Conservation (phyloP, 2,113 vertebrate genomes). For the Protobothrops flavoviridis region DNA sequence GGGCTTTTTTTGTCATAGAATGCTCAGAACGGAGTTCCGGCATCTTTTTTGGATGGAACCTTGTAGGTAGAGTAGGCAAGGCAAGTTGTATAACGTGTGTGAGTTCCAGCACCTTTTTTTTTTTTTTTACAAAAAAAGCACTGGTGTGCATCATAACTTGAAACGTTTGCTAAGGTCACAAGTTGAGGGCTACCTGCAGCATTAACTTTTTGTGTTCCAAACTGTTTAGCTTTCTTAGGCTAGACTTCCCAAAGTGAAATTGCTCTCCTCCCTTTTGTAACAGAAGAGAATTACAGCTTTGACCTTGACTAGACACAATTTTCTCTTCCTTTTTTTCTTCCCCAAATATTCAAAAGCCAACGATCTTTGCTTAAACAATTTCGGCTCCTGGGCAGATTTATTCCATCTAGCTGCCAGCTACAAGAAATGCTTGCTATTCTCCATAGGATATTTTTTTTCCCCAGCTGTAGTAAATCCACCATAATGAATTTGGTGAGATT, state of each 20-base stretch:
- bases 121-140: too few relatives aligned
- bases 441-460: conserved; percentile 27
- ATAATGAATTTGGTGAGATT: conserved; percentile 40
- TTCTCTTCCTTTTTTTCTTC: conserved; percentile 55
- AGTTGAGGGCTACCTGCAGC: not conserved
- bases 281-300: conserved; percentile 42
- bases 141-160: not conserved
- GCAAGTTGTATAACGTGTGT: too few relatives aligned
- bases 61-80: too few relatives aligned
- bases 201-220: conserved; percentile 22
- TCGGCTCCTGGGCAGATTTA: conserved; percentile 57
- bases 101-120: too few relatives aligned
- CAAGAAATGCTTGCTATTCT: conserved; percentile 54
- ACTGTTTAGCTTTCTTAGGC: conserved; percentile 54
- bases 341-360: conserved; percentile 62
- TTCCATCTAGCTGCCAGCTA: conserved; percentile 42
- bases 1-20: too few relatives aligned
- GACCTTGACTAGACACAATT: conserved; percentile 68
- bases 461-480: conserved; percentile 49
- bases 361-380: conserved; percentile 66
- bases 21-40: too few relatives aligned
- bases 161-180: not conserved
- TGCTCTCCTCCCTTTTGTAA: conserved; percentile 16
- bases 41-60: too few relatives aligned
- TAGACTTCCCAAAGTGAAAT: conserved; percentile 38